These are phyloP conservation scores for Cryptocephalus moraei DNA, from an alignment of 2,888 invertebrate species.

Conservation along the genomic window DNA sequence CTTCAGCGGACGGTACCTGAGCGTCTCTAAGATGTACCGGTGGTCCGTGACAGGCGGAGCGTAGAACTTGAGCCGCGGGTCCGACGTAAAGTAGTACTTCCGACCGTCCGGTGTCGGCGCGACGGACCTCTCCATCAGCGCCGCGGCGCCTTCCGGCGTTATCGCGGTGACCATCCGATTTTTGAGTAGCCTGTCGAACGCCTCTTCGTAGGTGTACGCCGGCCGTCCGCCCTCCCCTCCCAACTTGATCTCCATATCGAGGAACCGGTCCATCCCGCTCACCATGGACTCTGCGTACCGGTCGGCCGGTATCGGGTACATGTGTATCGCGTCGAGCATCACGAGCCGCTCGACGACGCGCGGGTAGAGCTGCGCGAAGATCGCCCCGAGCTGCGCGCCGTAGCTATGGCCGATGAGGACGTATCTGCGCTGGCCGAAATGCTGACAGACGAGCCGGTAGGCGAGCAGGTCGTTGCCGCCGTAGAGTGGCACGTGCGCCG, in stretches of 20 bases:
- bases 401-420: slow-evolving; percentile 36
- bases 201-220: slow-evolving; percentile 39
- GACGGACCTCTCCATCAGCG: slow-evolving; percentile 40
- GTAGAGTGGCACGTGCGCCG: slow-evolving; percentile 31
- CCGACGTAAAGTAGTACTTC: slow-evolving; percentile 47
- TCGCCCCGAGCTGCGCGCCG: slow-evolving; percentile 40
- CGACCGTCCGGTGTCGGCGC: slow-evolving; percentile 33
- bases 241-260: slow-evolving; percentile 25
- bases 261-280: slow-evolving; percentile 32
- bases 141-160: slow-evolving; percentile 38
- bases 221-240: slow-evolving; percentile 20
- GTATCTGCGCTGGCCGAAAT: slow-evolving; percentile 25
- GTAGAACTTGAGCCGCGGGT: slow-evolving; percentile 40
- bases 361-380: slow-evolving; percentile 36
- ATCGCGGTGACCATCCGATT: slow-evolving; percentile 34
- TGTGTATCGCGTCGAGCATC: slow-evolving; percentile 35
- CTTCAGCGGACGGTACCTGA: slow-evolving; percentile 24
- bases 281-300: slow-evolving; percentile 26
- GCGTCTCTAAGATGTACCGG: slow-evolving; percentile 27
- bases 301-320: slow-evolving; percentile 19
- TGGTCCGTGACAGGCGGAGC: slow-evolving; percentile 31
- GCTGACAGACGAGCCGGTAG: slow-evolving; percentile 23
- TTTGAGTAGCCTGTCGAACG: slow-evolving; percentile 39
- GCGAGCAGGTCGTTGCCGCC: slow-evolving; percentile 37
- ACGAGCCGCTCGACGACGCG: slow-evolving; percentile 36